Base-by-base conservation (phyloP, 2,113 vertebrate species). In the Pteruthius melanotis region DNA sequence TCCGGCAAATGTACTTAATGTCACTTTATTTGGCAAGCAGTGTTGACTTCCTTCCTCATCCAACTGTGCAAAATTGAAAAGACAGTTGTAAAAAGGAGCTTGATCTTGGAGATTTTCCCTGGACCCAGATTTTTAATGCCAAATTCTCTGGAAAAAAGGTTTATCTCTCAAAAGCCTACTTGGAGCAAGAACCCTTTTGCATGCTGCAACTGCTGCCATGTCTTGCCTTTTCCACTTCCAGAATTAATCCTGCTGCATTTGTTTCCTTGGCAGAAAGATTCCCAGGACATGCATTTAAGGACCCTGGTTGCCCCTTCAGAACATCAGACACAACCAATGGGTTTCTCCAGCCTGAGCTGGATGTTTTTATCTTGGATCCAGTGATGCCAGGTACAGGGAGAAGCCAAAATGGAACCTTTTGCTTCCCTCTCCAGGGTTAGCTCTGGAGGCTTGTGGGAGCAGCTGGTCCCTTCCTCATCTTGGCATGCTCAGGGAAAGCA, bases 51-150 rank as follows among this genome's bases (percentile, higher is more conserved):
- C 79, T 94, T 94, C 85, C 81, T 91, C 77, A 71, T 81, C 77
- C 81, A 92, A 72, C 87, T 94, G 83, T 70, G 74, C 47, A 76
- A 89, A 96, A 95, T 87, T 92, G 88, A 93, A 95, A 85, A 95
- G 90, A 70, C 39, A 74, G 54, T 79, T 84, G 49, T 24, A 17
- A 50, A 95, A 86, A 88, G 39, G 81, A 84, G 31, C 52, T 50
- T n/a, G 19, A 63, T 77, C 82, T 91, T 91, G 74, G 91, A 89
- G 52, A 54, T 85, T 96, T 95, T 93, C 78, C 83, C 53, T 72
- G 13, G 90, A 72, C 20, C 24, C 33, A 83, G 10, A 52, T 80
- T 87, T 96, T 87, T 90, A 82, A 95, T 88, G 75, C 82, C 88
- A 87, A 83, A 85, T 65, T 79, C 64, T 93, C 87, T 93, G 91